phyloP scores from a whole-genome alignment of 2,113 vertebrate genomes.

The Mustelus asterias region DNA sequence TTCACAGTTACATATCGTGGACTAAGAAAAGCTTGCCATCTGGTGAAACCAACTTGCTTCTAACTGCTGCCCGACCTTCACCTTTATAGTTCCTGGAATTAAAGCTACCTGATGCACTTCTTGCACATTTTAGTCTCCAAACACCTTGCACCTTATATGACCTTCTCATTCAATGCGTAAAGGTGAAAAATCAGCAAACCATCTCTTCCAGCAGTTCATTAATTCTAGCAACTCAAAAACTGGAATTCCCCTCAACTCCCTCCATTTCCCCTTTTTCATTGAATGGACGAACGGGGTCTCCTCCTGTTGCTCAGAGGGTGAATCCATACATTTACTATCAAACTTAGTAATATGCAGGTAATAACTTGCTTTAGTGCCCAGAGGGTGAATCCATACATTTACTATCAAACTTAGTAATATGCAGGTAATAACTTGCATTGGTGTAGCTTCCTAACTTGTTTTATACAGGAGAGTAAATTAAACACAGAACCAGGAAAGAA shows the following conservation, averaged over 20 bases:
- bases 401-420: no score
- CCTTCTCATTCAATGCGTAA: neutral
- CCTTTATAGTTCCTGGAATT: neutral
- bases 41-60: neutral
- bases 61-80: neutral
- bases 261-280: neutral
- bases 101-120: neutral
- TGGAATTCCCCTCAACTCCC: neutral
- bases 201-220: neutral
- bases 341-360: no score
- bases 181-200: neutral
- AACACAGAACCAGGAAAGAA: no score
- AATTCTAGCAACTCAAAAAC: neutral
- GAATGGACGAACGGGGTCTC: no score
- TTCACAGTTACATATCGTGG: neutral
- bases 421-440: no score
- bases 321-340: no score
- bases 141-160: neutral
- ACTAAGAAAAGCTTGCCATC: neutral
- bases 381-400: no score
- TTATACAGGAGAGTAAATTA: no score
- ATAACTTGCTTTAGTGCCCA: no score
- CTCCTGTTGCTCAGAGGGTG: no score
- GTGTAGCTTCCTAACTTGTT: no score
- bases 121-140: neutral